These are phyloP conservation scores for Encarsia formosa DNA, from an alignment of 2,888 invertebrate genomes.

Conservation along the genomic window DNA sequence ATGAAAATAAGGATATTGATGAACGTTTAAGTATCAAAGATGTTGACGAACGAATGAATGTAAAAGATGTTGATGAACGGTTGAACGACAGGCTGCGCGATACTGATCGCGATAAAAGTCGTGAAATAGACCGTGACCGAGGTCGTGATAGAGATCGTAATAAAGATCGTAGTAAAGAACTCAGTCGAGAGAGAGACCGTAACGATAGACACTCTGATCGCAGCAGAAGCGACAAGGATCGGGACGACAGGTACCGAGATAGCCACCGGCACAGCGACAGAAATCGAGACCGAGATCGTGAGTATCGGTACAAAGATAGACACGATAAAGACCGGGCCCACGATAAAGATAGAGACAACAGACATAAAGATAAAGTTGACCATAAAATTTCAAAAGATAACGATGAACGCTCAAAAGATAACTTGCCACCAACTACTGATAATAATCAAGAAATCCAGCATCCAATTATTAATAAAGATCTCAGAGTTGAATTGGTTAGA, in stretches of 20 bases:
- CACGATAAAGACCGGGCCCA: slow-evolving; percentile 7
- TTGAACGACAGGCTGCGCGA: slow-evolving; percentile 33
- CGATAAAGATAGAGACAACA: slow-evolving; percentile 38
- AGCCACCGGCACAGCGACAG: slow-evolving; percentile 18
- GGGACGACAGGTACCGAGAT: slow-evolving; percentile 27
- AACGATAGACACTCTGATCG: slow-evolving; percentile 9
- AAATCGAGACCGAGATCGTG: slow-evolving; percentile 33
- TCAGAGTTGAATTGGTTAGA: too few relatives aligned
- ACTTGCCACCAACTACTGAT: too few relatives aligned
- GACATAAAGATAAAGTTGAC: slow-evolving; percentile 15
- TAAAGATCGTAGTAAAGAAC: slow-evolving; percentile 15
- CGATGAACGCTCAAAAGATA: too few relatives aligned
- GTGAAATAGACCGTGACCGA: slow-evolving; percentile 26
- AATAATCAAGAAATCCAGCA: too few relatives aligned
- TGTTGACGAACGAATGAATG: slow-evolving; percentile 26
- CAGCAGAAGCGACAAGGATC: slow-evolving; percentile 10
- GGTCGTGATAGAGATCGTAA: slow-evolving; percentile 22
- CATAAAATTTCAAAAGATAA: slow-evolving; percentile 24
- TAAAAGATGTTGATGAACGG: slow-evolving; percentile 33
- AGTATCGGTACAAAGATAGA: slow-evolving; percentile 21
- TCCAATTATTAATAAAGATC: too few relatives aligned
- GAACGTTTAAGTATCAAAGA: slow-evolving; percentile 23
- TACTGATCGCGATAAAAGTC: slow-evolving; percentile 30
- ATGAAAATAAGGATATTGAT: slow-evolving; percentile 19
- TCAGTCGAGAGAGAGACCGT: slow-evolving; percentile 18